These are phyloP conservation scores for Sceliomorpha sp. DNA, from an alignment of 2,888 invertebrate species.

Conservation along the genomic window DNA sequence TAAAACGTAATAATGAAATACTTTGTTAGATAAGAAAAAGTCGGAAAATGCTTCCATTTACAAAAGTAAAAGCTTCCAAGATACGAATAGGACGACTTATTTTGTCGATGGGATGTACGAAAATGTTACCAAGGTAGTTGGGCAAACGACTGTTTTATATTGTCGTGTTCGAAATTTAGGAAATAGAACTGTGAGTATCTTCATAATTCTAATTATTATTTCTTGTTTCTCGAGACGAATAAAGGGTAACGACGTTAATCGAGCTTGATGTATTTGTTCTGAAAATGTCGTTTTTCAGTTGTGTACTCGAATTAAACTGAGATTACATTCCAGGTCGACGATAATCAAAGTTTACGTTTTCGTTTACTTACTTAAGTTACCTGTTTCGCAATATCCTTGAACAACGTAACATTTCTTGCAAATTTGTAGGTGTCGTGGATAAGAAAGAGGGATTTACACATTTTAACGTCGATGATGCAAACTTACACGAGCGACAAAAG, in stretches of 20 bases:
- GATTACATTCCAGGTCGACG: too few species aligned
- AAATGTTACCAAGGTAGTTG: constrained; percentile 89
- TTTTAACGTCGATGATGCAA: constrained; percentile 85
- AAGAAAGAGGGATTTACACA: constrained; percentile 82
- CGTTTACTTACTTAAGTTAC: too few species aligned
- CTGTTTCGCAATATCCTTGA: too few species aligned
- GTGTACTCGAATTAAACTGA: too few species aligned
- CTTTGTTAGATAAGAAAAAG: constrained; percentile 51
- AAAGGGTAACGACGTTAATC: too few species aligned
- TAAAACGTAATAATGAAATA: too few species aligned
- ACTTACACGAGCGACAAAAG: constrained; percentile 86
- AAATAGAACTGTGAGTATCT: constrained; percentile 88
- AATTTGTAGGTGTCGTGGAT: constrained; percentile 85
- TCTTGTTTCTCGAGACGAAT: background rate
- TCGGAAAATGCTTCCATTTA: constrained; percentile 38
- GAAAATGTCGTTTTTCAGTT: too few species aligned
- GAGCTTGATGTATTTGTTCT: too few species aligned
- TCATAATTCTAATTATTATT: constrained; percentile 4
- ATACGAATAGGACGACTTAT: constrained; percentile 47
- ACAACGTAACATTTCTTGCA: constrained; percentile 30
- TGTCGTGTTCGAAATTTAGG: constrained; percentile 92
- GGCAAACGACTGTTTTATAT: constrained; percentile 88
- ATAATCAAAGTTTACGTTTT: too few species aligned
- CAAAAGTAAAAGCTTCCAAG: constrained; percentile 41
- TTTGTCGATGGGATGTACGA: constrained; percentile 47